A percentile compares a stretch with the other conserved stretches of the same genome.
Evolutionary conservation across 2,113 vertebrate genomes (phyloP).

Genomic region (Eulemur macaco): DNA sequence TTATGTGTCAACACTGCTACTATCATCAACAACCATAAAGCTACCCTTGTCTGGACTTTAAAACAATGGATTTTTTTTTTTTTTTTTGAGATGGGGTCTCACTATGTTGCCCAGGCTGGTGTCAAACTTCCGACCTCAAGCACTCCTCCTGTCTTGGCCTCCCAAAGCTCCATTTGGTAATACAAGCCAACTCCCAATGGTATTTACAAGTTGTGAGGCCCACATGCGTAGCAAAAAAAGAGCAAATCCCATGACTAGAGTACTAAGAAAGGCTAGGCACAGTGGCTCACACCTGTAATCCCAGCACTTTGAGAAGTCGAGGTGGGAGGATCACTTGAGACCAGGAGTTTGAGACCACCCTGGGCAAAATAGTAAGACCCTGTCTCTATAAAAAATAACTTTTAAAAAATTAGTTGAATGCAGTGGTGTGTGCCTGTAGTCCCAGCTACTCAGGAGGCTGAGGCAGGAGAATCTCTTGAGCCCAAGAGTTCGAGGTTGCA

Average conservation of each 20-base stretch:
- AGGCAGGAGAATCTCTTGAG: too few relatives aligned
- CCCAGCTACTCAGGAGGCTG: too few relatives aligned
- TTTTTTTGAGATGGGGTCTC: not conserved
- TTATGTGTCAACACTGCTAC: not conserved
- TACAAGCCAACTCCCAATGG: not conserved
- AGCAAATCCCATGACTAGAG: not conserved
- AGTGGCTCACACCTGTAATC: too few relatives aligned
- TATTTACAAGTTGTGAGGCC: not conserved
- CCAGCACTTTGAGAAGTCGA: too few relatives aligned
- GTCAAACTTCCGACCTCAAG: not conserved
- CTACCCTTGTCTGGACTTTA: not conserved
- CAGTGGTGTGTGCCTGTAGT: too few relatives aligned
- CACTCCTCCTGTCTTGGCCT: not conserved
- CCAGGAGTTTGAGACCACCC: too few relatives aligned
- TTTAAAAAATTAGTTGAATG: too few relatives aligned
- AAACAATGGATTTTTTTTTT: not conserved
- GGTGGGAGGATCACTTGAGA: too few relatives aligned
- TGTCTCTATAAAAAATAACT: too few relatives aligned
- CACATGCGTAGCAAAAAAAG: not conserved
- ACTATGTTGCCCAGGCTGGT: not conserved
- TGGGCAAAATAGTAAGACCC: too few relatives aligned
- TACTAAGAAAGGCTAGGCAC: not conserved
- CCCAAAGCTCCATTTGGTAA: too few relatives aligned
- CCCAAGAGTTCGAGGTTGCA: too few relatives aligned
- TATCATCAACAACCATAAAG: constrained; percentile 24